Percentiles rank a stretch among this genome's conserved stretches.
Evolutionary conservation across 1,140 invertebrate species (phyloP).

Genomic region (Papilio aristodemus): DNA sequence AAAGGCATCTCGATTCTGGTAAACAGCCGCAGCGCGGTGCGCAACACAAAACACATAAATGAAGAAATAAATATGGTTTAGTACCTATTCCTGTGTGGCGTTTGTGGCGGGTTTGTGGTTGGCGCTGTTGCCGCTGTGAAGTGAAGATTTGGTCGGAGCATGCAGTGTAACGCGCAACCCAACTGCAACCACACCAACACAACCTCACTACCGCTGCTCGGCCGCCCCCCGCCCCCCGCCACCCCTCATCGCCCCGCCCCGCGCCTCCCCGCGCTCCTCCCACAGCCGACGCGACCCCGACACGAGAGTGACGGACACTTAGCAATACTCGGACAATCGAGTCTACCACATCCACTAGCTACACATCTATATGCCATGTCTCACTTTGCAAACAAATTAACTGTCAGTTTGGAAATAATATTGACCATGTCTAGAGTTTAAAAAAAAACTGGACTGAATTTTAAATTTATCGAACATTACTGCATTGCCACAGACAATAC

Average conservation of each 20-base stretch:
- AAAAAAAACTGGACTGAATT: conserved; percentile 46
- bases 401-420: conserved; percentile 45
- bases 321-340: conserved; percentile 35
- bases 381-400: conserved; percentile 68
- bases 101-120: conserved; percentile 73
- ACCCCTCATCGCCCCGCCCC: conserved; percentile 25
- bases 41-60: conserved; percentile 77
- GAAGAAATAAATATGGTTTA: conserved; percentile 73
- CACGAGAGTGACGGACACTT: conserved; percentile 1
- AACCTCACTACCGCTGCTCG: conserved; percentile 69
- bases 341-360: conserved; percentile 74
- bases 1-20: conserved; percentile 64
- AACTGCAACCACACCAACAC: conserved; percentile 79
- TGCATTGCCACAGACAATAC: conserved; percentile 57
- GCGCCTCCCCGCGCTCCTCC: too few species aligned
- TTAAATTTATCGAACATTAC: conserved; percentile 35
- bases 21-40: conserved; percentile 69
- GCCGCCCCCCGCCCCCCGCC: conserved; percentile 32
- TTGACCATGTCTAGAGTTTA: conserved; percentile 33
- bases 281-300: conserved; percentile 18
- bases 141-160: conserved; percentile 79
- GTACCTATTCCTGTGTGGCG: conserved; percentile 78
- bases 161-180: conserved; percentile 80
- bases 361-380: conserved; percentile 63
- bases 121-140: conserved; percentile 75